A percentile compares a stretch with the other conserved stretches of the same genome.
phyloP scores from a whole-genome alignment of 2,888 invertebrate species.

The Stenolophus ochropezus region DNA sequence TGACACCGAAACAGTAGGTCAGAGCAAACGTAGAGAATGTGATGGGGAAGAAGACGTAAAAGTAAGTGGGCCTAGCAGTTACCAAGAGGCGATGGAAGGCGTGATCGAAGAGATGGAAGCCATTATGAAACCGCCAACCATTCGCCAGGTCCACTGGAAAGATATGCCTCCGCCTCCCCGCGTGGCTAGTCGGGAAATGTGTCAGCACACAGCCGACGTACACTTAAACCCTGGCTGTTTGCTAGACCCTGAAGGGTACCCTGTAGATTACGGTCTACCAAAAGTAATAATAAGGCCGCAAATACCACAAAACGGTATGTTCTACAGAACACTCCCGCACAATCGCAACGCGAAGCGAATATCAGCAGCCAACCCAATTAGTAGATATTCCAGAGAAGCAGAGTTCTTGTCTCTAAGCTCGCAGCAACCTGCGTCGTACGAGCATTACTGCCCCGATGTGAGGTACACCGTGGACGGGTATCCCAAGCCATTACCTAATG shows the following conservation, averaged over 20 bases:
- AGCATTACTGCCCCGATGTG: conserved; percentile 77
- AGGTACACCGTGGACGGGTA: conserved; percentile 89
- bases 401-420: conserved; percentile 77
- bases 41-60: conserved; percentile 70
- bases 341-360: conserved; percentile 78
- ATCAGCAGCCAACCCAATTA: conserved; percentile 75
- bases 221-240: conserved; percentile 86
- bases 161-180: conserved; percentile 63
- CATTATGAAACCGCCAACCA: conserved; percentile 64
- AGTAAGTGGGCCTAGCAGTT: conserved; percentile 65
- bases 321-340: conserved; percentile 87
- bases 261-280: conserved; percentile 85
- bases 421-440: conserved; percentile 73
- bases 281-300: conserved; percentile 76
- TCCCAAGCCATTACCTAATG: conserved; percentile 73
- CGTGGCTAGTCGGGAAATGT: conserved; percentile 75
- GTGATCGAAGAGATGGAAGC: conserved; percentile 66
- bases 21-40: conserved; percentile 71
- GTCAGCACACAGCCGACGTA: conserved; percentile 83
- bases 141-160: conserved; percentile 76
- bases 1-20: conserved; percentile 81
- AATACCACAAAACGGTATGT: conserved; percentile 72
- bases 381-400: conserved; percentile 79
- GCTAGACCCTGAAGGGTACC: conserved; percentile 86
- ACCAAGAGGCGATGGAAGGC: conserved; percentile 68